Evolutionary conservation across 2,797 vertebrate species (phyloP).

Genomic region (Crenuchus spilurus): DNA sequence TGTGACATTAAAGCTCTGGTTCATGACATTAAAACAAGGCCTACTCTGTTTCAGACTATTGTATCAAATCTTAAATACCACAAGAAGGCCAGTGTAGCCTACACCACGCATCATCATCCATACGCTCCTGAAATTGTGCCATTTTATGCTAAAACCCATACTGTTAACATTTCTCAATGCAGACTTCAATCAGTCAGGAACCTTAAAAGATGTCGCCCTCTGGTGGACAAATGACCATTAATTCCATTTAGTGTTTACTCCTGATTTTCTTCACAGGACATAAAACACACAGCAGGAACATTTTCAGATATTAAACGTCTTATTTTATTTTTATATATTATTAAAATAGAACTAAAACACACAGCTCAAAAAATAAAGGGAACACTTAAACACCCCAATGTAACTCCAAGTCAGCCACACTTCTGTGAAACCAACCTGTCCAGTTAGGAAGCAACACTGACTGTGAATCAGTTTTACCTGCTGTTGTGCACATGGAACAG

Average conservation of each 20-base stretch:
- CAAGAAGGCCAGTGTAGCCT: no score
- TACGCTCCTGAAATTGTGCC: not conserved
- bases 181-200: not conserved
- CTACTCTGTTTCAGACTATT: not conserved
- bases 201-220: conserved; percentile 62
- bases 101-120: not conserved
- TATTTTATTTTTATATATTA: no score
- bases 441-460: no score
- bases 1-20: not conserved
- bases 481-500: no score
- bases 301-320: no score
- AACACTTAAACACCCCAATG: no score
- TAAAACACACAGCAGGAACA: no score
- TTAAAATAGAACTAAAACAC: no score
- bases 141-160: not conserved
- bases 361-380: no score
- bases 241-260: not conserved
- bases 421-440: no score
- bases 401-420: no score
- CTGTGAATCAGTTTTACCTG: no score
- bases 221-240: conserved; percentile 49
- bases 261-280: not conserved
- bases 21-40: not conserved
- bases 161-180: not conserved
- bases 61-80: not conserved